Evolutionary conservation across 1,140 invertebrate genomes (phyloP).

Genomic region (Drosophila seguyi): DNA sequence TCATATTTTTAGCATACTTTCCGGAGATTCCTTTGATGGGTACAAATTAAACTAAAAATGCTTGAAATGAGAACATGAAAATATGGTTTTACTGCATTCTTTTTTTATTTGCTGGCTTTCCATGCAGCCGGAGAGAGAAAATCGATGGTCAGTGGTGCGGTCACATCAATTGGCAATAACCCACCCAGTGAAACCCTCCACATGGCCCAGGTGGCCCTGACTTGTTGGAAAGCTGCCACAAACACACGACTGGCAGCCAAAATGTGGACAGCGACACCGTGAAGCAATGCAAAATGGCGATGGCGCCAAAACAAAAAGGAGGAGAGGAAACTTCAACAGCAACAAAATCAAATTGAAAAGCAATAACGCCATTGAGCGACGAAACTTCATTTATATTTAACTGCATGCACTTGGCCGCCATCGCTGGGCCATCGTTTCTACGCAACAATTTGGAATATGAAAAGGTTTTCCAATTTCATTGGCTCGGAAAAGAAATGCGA

Average conservation of each 20-base stretch:
- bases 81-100: conserved; percentile 22
- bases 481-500: conserved; percentile 64
- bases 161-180: conserved; percentile 30
- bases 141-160: conserved; percentile 24
- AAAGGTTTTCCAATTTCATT: conserved; percentile 81
- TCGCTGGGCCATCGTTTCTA: conserved; percentile 65
- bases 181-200: conserved; percentile 26
- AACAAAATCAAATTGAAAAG: conserved; percentile 39
- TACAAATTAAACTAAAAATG: conserved; percentile 1
- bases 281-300: conserved; percentile 79
- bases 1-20: conserved; percentile 31
- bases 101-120: conserved; percentile 10
- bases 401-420: conserved; percentile 63
- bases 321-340: conserved; percentile 18
- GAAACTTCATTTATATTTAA: conserved; percentile 72
- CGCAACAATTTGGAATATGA: conserved; percentile 76
- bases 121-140: conserved; percentile 15
- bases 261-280: conserved; percentile 48
- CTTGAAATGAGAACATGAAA: conserved; percentile 5
- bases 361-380: conserved; percentile 24
- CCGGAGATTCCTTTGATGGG: not conserved
- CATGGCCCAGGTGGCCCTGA: conserved; percentile 16
- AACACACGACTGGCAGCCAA: conserved; percentile 34
- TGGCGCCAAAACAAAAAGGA: conserved; percentile 46
- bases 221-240: conserved; percentile 44